phyloP scores from a whole-genome alignment of 2,113 vertebrate species.

The Psittacula cyanocephala region DNA sequence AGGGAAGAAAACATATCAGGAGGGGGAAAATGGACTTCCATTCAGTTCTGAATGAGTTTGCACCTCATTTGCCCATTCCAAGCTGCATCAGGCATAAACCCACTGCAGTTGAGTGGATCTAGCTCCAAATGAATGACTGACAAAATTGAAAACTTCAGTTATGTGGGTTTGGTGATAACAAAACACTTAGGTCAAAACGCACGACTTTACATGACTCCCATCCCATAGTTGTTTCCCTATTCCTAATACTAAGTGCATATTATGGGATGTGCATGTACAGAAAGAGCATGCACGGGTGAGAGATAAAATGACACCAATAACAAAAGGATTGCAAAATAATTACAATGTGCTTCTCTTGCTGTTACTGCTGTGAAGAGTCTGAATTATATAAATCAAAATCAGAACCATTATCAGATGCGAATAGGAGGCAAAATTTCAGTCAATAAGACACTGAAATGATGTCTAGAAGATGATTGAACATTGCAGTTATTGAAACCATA shows the following conservation, averaged over 20 bases:
- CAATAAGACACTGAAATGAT: constrained; percentile 49
- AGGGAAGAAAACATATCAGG: background rate
- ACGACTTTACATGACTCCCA: background rate
- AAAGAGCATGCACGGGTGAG: background rate
- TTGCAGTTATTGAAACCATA: constrained; percentile 21
- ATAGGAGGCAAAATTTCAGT: constrained; percentile 34
- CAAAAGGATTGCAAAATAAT: constrained; percentile 42
- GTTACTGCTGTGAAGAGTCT: background rate
- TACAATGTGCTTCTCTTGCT: constrained; percentile 9
- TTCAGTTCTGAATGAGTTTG: background rate
- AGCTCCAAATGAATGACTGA: background rate
- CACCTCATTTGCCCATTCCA: background rate
- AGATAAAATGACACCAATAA: background rate
- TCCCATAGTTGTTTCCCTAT: background rate
- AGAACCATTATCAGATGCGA: background rate
- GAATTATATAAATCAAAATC: constrained; percentile 34
- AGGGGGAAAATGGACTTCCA: background rate
- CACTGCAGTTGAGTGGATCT: background rate
- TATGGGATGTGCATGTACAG: background rate
- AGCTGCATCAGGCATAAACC: background rate
- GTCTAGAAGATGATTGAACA: constrained; percentile 40
- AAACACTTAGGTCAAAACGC: background rate
- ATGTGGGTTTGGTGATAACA: background rate
- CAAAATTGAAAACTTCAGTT: background rate
- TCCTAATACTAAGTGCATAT: background rate